Base-by-base conservation (phyloP, 2,797 vertebrate species). In the Steatocranus sp. region DNA sequence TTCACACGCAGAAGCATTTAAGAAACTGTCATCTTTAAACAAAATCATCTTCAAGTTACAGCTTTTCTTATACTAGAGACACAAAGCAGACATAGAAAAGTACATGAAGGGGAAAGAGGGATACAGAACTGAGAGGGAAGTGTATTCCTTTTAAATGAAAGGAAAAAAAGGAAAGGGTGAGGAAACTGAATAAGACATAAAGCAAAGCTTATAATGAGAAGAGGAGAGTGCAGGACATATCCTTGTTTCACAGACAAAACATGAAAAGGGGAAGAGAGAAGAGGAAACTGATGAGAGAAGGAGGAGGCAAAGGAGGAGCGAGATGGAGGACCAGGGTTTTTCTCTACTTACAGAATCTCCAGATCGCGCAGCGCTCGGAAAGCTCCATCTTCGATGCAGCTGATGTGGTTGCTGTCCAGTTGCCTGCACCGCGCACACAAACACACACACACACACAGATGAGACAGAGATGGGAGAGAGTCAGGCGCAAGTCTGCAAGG, bases 311-410 rank as follows among this genome's bases (percentile, higher is more conserved):
- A 86, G 80, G 86, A 90, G 84, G 81, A 87, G 87, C 15, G 27
- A 3, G 82, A 87, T 80, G 84, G 85, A 88, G 89, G 82, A 88
- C 77, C 78, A 75, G 63, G 87, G 66, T 25, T 89, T 91, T 89
- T 88, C 75, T 89, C 79, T 93, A 99, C 98, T 99, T 96, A 99
- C 98, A 99, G 98, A 94, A 99, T 98, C 97, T 99, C 98, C 97
- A 99, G 96, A 97, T 98, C 98, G 85, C 98, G 98, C 94, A 99
- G 97, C 51, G 98, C 98, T 95, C 98, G 96, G 96, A 99, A 99
- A 96, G 98, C 98, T 97, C 98, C 98, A 98, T 99, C 98, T 97
- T 99, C 98, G 86, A 99, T 98, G 97, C 98, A 99, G 98, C 97
- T 97, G 96, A 99, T 99, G 96, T 98, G 98, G 97, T 99, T 99